These are phyloP conservation scores for Eurystomus glaucurus DNA, from an alignment of 2,797 vertebrate genomes.

Conservation along the genomic window DNA sequence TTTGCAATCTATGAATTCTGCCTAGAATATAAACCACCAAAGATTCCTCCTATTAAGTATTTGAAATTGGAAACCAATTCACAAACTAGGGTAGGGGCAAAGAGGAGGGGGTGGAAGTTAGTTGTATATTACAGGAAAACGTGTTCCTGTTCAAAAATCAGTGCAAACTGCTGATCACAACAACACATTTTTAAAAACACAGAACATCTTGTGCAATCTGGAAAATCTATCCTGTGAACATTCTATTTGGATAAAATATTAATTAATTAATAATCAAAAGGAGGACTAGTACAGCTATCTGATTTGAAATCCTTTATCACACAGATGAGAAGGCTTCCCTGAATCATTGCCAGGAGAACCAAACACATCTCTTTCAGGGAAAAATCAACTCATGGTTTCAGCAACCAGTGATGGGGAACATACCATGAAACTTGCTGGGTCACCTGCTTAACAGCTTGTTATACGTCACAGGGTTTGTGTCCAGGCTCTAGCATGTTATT, in stretches of 20 bases:
- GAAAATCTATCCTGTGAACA: neutral
- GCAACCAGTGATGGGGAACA: neutral
- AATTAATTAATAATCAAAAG: neutral
- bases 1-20: conserved; percentile 30
- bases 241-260: neutral
- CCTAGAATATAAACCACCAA: neutral
- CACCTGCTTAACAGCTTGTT: neutral
- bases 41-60: neutral
- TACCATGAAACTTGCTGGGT: neutral
- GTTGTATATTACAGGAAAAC: neutral
- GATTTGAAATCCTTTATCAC: neutral
- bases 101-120: neutral
- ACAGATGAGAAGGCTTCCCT: neutral
- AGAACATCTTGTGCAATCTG: neutral
- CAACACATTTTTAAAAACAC: neutral
- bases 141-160: neutral
- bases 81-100: fast-evolving
- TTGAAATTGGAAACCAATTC: conserved; percentile 26
- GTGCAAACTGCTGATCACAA: neutral
- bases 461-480: neutral
- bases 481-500: neutral
- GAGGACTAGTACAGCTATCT: neutral
- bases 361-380: neutral
- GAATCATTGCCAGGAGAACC: neutral
- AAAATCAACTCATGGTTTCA: neutral